phyloP scores from a whole-genome alignment of 2,888 invertebrate species.

The Hypena proboscidalis region DNA sequence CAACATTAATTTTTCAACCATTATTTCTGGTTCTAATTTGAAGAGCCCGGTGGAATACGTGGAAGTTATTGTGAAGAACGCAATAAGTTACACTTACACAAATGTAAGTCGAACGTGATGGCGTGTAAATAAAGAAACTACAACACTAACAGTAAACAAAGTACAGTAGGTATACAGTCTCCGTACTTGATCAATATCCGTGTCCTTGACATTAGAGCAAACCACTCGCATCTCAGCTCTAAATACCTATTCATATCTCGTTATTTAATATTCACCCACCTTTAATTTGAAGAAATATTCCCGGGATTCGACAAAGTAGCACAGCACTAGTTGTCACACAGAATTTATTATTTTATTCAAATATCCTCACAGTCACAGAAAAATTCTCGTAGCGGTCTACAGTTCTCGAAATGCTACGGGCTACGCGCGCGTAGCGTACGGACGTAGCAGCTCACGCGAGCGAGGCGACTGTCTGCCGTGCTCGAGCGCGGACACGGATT shows the following conservation, averaged over 20 bases:
- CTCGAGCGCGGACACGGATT: constrained; percentile 70
- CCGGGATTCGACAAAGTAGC: constrained; percentile 46
- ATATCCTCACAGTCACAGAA: constrained; percentile 58
- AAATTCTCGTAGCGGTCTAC: constrained; percentile 58
- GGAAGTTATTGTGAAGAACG: no score
- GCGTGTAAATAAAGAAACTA: constrained; percentile 26
- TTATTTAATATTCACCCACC: constrained; percentile 71
- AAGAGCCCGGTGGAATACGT: no score
- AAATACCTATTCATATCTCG: constrained; percentile 57
- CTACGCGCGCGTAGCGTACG: constrained; percentile 66
- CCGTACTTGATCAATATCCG: constrained; percentile 72
- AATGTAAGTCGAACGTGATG: constrained; percentile 11
- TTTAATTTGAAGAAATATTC: constrained; percentile 46
- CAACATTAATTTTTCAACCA: no score
- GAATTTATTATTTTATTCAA: constrained; percentile 52
- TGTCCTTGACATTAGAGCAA: constrained; percentile 79
- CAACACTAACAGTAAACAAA: constrained; percentile 39
- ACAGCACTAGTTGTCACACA: constrained; percentile 54
- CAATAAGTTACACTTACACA: constrained; percentile 13
- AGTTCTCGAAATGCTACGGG: constrained; percentile 62
- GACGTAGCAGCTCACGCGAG: constrained; percentile 72
- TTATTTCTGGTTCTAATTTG: no score
- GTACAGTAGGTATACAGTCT: constrained; percentile 16
- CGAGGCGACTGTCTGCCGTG: constrained; percentile 70
- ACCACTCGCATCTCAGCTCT: constrained; percentile 49